Conservation (phyloP, 2,888 invertebrate genomes). For the Rhaphigaster nebulosa region DNA sequence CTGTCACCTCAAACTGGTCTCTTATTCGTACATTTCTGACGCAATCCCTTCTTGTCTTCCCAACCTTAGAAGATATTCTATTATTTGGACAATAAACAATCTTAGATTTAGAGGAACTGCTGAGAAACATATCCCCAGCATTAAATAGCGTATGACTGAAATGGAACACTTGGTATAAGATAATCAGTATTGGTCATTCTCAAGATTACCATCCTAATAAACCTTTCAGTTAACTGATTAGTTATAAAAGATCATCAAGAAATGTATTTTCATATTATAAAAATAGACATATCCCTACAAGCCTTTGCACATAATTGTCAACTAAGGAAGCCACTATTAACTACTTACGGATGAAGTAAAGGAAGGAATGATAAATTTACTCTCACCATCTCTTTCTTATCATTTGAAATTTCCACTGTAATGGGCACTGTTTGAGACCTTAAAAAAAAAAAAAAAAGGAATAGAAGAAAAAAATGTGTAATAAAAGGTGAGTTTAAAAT, state of each 20-base stretch:
- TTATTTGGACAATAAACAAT: no score
- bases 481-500: not conserved
- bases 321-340: not conserved
- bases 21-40: no score
- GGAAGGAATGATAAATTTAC: slow-evolving; percentile 38
- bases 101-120: no score
- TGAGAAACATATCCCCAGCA: no score
- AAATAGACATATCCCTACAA: no score
- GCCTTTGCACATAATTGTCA: no score
- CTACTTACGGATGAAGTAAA: slow-evolving; percentile 7
- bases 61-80: no score
- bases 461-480: not conserved
- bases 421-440: slow-evolving; percentile 2
- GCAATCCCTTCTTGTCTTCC: no score
- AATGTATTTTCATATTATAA: not conserved
- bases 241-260: not conserved
- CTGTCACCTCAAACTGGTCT: no score
- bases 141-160: no score
- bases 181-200: not conserved
- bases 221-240: not conserved
- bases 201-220: not conserved
- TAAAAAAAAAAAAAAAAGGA: not conserved
- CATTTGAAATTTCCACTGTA: slow-evolving; percentile 40
- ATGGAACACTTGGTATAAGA: no score
- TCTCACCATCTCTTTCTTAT: not conserved